A percentile compares a stretch with the other conserved stretches of the same genome.
phyloP scores from a whole-genome alignment of 2,113 vertebrate species.

The Corapipo altera region DNA sequence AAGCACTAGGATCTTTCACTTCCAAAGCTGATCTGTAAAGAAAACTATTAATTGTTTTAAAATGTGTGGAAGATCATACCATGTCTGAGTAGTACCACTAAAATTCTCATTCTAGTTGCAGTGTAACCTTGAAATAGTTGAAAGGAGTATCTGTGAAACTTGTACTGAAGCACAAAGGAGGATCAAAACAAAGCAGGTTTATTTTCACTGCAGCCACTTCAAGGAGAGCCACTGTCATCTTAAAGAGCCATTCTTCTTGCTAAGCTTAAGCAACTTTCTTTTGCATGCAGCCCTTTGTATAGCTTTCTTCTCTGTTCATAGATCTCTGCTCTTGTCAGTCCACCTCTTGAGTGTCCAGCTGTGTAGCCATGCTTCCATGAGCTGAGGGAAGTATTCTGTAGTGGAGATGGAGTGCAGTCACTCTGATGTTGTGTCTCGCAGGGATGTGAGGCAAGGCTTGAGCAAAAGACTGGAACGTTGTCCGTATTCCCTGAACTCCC shows the following conservation, averaged over 20 bases:
- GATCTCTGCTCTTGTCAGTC: not conserved
- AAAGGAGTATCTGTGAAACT: not conserved
- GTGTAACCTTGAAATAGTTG: slow-evolving; percentile 5
- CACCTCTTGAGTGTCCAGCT: not conserved
- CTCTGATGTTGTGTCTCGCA: not conserved
- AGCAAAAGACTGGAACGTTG: not conserved
- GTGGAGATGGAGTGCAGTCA: not conserved
- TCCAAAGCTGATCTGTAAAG: not conserved
- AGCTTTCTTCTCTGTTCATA: slow-evolving; percentile 1
- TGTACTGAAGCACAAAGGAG: not conserved
- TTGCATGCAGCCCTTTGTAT: slow-evolving; percentile 13
- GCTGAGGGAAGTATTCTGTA: not conserved
- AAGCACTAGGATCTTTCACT: not conserved
- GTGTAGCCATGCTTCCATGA: not conserved
- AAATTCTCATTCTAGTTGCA: not conserved
- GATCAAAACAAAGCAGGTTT: slow-evolving; percentile 50
- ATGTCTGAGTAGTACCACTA: not conserved
- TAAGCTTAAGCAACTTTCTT: slow-evolving; percentile 27
- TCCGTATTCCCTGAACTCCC: not conserved
- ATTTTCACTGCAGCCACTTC: not conserved
- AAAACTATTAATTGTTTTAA: not conserved
- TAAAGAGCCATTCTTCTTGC: slow-evolving; percentile 44
- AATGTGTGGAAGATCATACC: not conserved
- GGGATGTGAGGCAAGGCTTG: not conserved
- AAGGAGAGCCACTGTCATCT: not conserved